phyloP scores from a whole-genome alignment of 2,113 vertebrate species.

The Pomatorhinus ruficollis region DNA sequence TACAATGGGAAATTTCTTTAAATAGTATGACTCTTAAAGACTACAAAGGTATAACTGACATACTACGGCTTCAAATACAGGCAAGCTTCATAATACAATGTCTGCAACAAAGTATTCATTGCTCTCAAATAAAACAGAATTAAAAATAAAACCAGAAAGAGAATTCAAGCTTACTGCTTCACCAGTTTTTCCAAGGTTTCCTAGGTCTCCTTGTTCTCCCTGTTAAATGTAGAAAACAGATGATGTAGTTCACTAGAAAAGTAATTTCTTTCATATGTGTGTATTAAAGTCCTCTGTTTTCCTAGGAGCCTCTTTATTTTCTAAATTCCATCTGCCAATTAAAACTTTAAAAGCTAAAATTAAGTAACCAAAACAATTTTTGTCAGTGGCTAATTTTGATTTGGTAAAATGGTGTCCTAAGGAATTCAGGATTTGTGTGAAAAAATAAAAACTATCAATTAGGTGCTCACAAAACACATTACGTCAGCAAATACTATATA shows the following conservation, averaged over 20 bases:
- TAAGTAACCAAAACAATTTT: background rate
- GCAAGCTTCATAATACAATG: background rate
- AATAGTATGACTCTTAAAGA: background rate
- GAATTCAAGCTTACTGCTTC: conserved; percentile 83
- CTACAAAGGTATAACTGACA: background rate
- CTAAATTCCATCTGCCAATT: background rate
- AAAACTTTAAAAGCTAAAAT: background rate
- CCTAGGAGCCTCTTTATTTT: background rate
- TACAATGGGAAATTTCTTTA: background rate
- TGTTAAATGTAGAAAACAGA: conserved; percentile 69
- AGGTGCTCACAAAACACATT: background rate
- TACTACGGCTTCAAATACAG: background rate
- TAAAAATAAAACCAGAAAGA: conserved; percentile 23
- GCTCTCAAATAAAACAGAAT: background rate
- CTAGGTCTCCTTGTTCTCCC: conserved; percentile 92
- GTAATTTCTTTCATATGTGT: conserved; percentile 31
- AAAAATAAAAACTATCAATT: background rate
- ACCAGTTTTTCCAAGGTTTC: conserved; percentile 88
- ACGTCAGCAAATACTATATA: background rate
- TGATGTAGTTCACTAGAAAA: background rate
- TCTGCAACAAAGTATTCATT: background rate
- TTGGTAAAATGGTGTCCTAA: background rate
- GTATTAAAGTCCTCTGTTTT: background rate
- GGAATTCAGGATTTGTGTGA: background rate
- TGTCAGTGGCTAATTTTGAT: background rate